These are phyloP conservation scores for Crotalus horridus DNA, from an alignment of 2,113 vertebrate genomes.

Conservation along the genomic window DNA sequence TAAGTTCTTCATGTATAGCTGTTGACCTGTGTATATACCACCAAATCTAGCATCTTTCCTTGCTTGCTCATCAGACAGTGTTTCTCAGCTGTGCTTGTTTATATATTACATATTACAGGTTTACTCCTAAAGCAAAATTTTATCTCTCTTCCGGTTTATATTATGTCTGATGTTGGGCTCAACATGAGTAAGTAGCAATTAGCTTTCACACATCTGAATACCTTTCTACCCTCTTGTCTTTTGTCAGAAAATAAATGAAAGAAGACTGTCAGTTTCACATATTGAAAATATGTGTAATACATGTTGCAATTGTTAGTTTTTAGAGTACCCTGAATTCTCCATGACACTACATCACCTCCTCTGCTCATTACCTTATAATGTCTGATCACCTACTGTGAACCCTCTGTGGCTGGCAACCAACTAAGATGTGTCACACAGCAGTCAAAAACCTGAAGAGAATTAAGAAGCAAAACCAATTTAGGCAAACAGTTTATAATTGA, in stretches of 20 bases:
- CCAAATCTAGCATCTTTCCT: background rate
- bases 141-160: background rate
- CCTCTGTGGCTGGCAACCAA: background rate
- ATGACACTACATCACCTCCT: background rate
- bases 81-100: background rate
- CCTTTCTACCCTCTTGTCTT: background rate
- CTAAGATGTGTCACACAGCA: background rate
- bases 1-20: background rate
- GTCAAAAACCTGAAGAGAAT: background rate
- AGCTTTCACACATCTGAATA: background rate
- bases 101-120: background rate
- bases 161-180: background rate
- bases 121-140: background rate
- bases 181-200: background rate
- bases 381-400: background rate
- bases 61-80: background rate
- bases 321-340: background rate
- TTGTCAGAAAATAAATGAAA: background rate
- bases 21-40: background rate
- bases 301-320: background rate
- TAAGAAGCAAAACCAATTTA: background rate
- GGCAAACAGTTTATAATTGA: background rate
- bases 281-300: background rate
- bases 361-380: background rate
- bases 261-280: background rate